Base-by-base conservation (phyloP, 2,797 vertebrate genomes). In the Eospalax fontanierii region DNA sequence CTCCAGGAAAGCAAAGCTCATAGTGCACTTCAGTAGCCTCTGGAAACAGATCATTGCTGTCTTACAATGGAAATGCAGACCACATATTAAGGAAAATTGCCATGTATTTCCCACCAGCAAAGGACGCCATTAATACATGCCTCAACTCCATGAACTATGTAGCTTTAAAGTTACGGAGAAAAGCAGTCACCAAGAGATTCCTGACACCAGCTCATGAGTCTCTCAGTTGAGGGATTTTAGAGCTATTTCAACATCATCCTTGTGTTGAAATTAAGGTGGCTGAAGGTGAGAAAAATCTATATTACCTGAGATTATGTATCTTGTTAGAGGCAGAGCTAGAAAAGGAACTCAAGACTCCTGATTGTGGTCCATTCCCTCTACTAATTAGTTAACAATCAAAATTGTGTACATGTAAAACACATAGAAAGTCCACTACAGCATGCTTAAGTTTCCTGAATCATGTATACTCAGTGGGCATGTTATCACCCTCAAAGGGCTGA, bases 1-100 rank as follows among this genome's bases (percentile, higher is more conserved):
- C 14, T 92, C 90, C 95, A 96, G 46, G 74, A 95, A 97, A 93
- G 89, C 95, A 83, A 97, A 97, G 88, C 91, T 96, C 93, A 91
- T 0, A 0, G 30, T 91, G 93, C 87, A 91, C 78, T 68, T 21
- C 14, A 61, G 96, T 65, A 74, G 70, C 84, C 84, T 93, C 71
- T 93, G 80, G 87, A 97, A 97, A 94, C 46, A 85, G 3, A 33
- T 38, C 50, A 24, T 38, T 70, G 71, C 95, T 97, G 75, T 80
- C 94, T 35, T 95, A 46, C n/a, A 90, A 79, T 40, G 28, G 46
- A 89, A 90, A 75, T 43, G 1, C 11, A 74, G 35, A 43, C 71
- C 40, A 35, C 22, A 21, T 57, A 43, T 46, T 59, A 76, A 73
- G 18, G 30, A 33, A 95, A 88, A 89, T 24, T 38, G n/a, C 16